Base-by-base conservation (phyloP, 2,888 invertebrate species). In the Mimumesa dahlbomi region DNA sequence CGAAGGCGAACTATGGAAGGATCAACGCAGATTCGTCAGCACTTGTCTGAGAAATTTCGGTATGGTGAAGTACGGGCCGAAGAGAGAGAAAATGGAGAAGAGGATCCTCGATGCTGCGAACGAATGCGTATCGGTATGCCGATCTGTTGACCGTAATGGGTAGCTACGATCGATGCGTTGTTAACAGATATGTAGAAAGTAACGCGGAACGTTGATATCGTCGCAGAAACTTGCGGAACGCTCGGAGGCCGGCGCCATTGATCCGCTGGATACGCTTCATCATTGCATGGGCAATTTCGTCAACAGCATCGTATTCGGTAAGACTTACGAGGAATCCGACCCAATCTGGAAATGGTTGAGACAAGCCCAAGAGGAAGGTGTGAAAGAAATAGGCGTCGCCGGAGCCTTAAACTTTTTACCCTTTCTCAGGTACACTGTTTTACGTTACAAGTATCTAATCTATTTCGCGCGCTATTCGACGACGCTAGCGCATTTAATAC, bases 391-490 rank as follows among this genome's bases (percentile, higher is more conserved):
- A 85, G 96, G 96, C 0, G 93, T 97, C 1, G 94, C 96, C 0
- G 96, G 95, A 1, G 93, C 94, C 9, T 91, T 96, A 1, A 97
- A 97, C 88, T 97, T 97, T 89, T 90, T 97, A 73, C 96, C 97
- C 11, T 93, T 94, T 85, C 89, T 96, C 42, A 93, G 95, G 94
- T 95, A 65, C 2, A 29, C 11, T 1, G 34, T 25, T 25, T n/a
- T n/a, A n/a, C n/a, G n/a, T n/a, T n/a, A n/a, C n/a, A n/a, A n/a
- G n/a, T n/a, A n/a, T n/a, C n/a, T n/a, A n/a, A n/a, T n/a, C n/a
- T n/a, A n/a, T n/a, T n/a, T n/a, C n/a, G n/a, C n/a, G n/a, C n/a
- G n/a, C n/a, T n/a, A n/a, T n/a, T n/a, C n/a, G n/a, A n/a, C n/a
- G n/a, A n/a, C n/a, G n/a, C n/a, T n/a, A n/a, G n/a, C n/a, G n/a